phyloP scores from a whole-genome alignment of 1,140 invertebrate genomes.

The Leptinotarsa texana region DNA sequence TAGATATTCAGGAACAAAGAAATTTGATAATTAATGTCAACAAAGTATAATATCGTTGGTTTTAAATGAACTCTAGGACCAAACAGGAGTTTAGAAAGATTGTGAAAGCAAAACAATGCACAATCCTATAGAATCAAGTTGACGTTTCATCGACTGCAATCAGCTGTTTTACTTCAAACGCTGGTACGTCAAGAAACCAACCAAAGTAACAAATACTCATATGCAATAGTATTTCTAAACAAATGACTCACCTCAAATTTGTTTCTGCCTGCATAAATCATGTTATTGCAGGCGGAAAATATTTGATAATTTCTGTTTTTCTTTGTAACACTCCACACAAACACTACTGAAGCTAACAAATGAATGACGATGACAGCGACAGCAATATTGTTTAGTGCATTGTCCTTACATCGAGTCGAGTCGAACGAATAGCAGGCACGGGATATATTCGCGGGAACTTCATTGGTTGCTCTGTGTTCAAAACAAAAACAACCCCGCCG shows the following conservation, averaged over 20 bases:
- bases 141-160: constrained; percentile 28
- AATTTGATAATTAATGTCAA: constrained; percentile 18
- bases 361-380: constrained; percentile 7
- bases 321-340: constrained; percentile 19
- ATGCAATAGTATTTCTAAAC: not conserved
- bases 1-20: constrained; percentile 32
- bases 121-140: constrained; percentile 18
- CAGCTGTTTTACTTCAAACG: constrained; percentile 51
- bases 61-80: not conserved
- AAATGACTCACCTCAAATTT: constrained; percentile 61
- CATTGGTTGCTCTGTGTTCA: constrained; percentile 36
- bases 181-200: constrained; percentile 29
- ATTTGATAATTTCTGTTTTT: constrained; percentile 11
- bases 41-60: too few relatives aligned
- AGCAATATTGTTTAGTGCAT: constrained; percentile 29
- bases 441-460: constrained; percentile 43
- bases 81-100: constrained; percentile 7
- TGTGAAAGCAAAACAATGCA: constrained; percentile 20
- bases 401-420: constrained; percentile 37
- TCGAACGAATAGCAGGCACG: constrained; percentile 34
- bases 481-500: constrained; percentile 43
- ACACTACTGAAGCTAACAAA: constrained; percentile 9
- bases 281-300: constrained; percentile 43
- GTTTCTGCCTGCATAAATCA: constrained; percentile 63
- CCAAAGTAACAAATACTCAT: not conserved